A percentile compares a stretch with the other conserved stretches of the same genome.
These are phyloP conservation scores for Rattus rattus DNA, from an alignment of 2,113 vertebrate species.

Conservation along the genomic window DNA sequence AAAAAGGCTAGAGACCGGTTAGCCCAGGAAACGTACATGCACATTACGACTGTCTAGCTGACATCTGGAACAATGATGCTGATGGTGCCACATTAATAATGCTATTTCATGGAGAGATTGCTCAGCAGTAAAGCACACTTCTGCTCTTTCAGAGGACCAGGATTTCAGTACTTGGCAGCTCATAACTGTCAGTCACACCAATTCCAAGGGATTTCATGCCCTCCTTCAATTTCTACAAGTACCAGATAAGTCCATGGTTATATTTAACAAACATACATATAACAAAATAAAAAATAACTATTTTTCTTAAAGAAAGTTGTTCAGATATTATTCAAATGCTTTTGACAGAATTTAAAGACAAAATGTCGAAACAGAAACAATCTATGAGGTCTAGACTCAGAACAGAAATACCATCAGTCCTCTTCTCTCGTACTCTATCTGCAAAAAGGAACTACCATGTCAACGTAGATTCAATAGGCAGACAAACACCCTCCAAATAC, in stretches of 20 bases:
- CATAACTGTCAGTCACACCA: background rate
- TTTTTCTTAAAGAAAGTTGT: background rate
- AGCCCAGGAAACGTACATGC: background rate
- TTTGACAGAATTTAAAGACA: background rate
- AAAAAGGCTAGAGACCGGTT: background rate
- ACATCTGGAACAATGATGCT: background rate
- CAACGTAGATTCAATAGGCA: background rate
- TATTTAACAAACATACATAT: background rate
- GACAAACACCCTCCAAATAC: background rate
- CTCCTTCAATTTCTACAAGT: background rate
- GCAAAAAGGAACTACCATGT: background rate
- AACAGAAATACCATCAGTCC: background rate
- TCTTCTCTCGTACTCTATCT: background rate
- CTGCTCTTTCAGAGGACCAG: background rate
- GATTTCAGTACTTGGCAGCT: background rate
- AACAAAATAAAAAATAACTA: background rate
- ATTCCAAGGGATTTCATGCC: background rate
- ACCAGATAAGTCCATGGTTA: background rate
- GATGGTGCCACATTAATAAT: background rate
- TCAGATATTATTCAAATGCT: background rate
- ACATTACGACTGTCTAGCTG: background rate
- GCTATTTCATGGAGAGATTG: background rate
- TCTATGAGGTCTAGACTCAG: background rate
- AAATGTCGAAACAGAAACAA: background rate
- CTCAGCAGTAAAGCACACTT: background rate